Conservation (phyloP, 2,113 vertebrate species). For the Cynocephalus volans region DNA sequence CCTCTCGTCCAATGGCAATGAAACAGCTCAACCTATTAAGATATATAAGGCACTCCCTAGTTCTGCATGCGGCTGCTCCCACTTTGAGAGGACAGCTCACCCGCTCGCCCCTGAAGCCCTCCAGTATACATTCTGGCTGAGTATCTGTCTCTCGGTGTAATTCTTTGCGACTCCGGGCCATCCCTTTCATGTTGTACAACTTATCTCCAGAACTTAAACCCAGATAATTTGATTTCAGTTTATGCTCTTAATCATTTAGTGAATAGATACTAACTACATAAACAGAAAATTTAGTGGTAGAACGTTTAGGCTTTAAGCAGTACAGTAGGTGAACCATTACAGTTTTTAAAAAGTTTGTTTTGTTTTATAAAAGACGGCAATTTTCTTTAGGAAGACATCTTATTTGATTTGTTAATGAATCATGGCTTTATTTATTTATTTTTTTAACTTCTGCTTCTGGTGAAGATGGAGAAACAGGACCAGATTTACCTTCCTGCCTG, state of each 20-base stretch:
- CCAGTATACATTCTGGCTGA: too few relatives aligned
- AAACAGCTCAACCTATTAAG: too few relatives aligned
- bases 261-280: not conserved
- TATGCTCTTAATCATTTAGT: not conserved
- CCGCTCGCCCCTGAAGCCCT: too few relatives aligned
- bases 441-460: not conserved
- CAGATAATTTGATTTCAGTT: conserved; percentile 14
- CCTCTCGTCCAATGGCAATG: too few relatives aligned
- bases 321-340: not conserved
- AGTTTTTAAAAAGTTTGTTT: not conserved
- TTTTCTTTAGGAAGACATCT: not conserved
- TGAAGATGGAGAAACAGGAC: not conserved
- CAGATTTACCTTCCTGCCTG: not conserved
- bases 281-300: conserved; percentile 15
- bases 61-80: too few relatives aligned
- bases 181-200: not conserved
- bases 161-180: too few relatives aligned
- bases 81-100: too few relatives aligned
- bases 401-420: not conserved
- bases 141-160: too few relatives aligned
- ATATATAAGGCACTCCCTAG: too few relatives aligned
- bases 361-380: not conserved
- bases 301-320: not conserved
- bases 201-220: not conserved
- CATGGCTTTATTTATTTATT: not conserved